phyloP scores from a whole-genome alignment of 2,113 vertebrate genomes.

The Scopus umbretta region DNA sequence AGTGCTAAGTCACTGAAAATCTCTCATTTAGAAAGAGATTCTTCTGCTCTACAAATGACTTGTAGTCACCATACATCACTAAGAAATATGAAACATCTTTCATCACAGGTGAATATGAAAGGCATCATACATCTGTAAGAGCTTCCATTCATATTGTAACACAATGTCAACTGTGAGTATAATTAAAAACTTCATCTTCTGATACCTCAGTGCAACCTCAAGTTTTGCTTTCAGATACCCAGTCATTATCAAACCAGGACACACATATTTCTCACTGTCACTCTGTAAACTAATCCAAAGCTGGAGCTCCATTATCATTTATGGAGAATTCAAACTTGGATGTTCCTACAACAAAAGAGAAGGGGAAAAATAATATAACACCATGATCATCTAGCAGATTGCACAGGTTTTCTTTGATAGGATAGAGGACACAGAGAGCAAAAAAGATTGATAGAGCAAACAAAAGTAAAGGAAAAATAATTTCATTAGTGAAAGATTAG shows the following conservation, averaged over 20 bases:
- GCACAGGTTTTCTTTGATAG: not conserved
- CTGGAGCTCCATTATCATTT: not conserved
- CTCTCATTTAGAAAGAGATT: not conserved
- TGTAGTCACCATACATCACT: not conserved
- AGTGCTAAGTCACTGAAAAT: not conserved
- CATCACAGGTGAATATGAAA: not conserved
- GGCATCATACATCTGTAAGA: not conserved
- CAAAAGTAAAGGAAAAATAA: not conserved
- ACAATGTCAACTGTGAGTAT: not conserved
- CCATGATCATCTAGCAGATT: not conserved
- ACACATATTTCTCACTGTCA: not conserved
- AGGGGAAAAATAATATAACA: accelerated
- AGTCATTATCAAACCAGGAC: not conserved
- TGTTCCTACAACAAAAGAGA: not conserved
- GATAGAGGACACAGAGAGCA: not conserved
- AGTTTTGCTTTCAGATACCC: not conserved
- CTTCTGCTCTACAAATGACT: not conserved
- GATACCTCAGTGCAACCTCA: not conserved
- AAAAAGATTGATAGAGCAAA: not conserved
- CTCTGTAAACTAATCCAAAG: not conserved
- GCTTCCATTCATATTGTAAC: not conserved
- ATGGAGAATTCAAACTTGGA: not conserved
- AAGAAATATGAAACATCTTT: not conserved
- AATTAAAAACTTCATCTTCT: not conserved
- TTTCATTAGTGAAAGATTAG: not conserved